Evolutionary conservation across 2,113 vertebrate species (phyloP).

Genomic region (Morone saxatilis): DNA sequence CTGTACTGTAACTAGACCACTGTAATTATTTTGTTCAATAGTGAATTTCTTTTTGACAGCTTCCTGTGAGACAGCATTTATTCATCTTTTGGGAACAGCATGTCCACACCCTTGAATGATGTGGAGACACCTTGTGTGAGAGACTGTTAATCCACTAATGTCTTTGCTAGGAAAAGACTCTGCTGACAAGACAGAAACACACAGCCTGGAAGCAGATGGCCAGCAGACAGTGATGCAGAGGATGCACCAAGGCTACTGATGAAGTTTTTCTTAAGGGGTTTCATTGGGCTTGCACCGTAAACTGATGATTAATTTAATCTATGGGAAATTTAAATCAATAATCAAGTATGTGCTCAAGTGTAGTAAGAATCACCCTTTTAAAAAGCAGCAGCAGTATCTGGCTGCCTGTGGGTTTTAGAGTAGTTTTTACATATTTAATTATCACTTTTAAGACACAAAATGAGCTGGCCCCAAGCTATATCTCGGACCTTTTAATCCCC

Average conservation of each 20-base stretch:
- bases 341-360: neutral
- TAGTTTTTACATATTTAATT: too few relatives aligned
- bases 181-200: conserved; percentile 74
- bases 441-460: too few relatives aligned
- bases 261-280: conserved; percentile 46
- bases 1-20: neutral
- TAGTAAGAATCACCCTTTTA: neutral
- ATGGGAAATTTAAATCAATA: conserved; percentile 12
- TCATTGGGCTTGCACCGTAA: conserved; percentile 12
- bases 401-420: too few relatives aligned
- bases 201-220: conserved; percentile 67
- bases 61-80: conserved; percentile 11
- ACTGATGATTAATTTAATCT: conserved; percentile 31
- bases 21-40: neutral
- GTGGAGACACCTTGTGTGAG: conserved; percentile 65
- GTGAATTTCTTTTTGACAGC: neutral
- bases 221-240: conserved; percentile 54
- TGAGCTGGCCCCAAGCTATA: too few relatives aligned
- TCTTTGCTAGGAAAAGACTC: conserved; percentile 56
- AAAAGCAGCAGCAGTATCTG: neutral
- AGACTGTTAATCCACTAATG: conserved; percentile 74
- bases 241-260: conserved; percentile 51
- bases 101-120: conserved; percentile 75
- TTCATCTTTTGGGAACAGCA: conserved; percentile 30
- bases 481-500: too few relatives aligned